Evolutionary conservation across 2,888 invertebrate species (phyloP), one percentile per base, ranked within the genome.

Genomic region (Clistopyga incitator): DNA sequence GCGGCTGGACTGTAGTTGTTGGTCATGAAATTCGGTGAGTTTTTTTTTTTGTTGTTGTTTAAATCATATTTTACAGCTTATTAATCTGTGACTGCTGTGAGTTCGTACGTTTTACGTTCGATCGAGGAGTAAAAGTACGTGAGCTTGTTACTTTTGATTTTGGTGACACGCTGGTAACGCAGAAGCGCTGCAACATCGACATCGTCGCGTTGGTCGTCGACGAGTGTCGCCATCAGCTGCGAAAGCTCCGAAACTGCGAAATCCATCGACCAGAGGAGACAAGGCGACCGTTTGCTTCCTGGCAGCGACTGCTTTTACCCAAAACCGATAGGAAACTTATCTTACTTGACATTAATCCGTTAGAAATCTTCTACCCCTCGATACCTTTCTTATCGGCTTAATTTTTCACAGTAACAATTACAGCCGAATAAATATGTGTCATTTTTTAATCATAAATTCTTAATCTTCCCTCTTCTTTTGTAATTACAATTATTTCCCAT

Each of bases 1-100:
- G 96, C 67, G 96, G 96, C 59, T 96, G 96, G 96, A 96, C 96
- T 4, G 96, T 97, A 67, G 95, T 95, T 34, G 95, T 96, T 80
- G 97, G 96, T 87, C 96, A 96, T 87, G 96, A 96, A 94, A 94
- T 96, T 90, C 95, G 96, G 96, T 96, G 93, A 94, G 92, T 89
- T 72, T 72, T 50, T 74, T 71, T 15, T 50, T 74, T 71, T 18
- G 25, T n/a, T n/a, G n/a, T n/a, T n/a, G n/a, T n/a, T 29, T 45
- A 50, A 72, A 64, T 59, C 47, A 20, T 29, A 71, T 71, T 71
- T 76, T 56, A 29, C 64, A 42, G 15, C 10, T 2, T 3, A 18
- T 54, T 70, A 20, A 70, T 70, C 52, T 13, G 11, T 34, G 29
- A 10, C 56, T n/a, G 13, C 54, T 15, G 15, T 15, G 10, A 18